These are phyloP conservation scores for Rhaphigaster nebulosa DNA, from an alignment of 2,888 invertebrate species.

Conservation along the genomic window DNA sequence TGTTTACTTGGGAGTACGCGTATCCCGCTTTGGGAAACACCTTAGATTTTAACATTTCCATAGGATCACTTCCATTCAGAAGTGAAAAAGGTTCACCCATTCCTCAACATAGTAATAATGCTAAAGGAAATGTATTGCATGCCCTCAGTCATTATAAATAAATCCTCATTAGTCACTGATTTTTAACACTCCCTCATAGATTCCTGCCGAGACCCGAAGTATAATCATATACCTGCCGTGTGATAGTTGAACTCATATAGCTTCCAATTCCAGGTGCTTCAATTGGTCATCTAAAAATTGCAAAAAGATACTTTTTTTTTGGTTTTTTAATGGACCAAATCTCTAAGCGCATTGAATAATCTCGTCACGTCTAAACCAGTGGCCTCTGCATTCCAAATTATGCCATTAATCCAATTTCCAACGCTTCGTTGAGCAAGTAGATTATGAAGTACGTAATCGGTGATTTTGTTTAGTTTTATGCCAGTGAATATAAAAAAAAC, in stretches of 20 bases:
- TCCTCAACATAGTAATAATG: too few species aligned
- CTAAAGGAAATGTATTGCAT: too few species aligned
- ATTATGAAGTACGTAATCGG: neutral
- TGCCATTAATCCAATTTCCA: neutral
- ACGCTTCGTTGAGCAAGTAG: neutral
- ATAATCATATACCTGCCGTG: too few species aligned
- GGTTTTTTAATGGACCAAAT: neutral
- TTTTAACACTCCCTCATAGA: too few species aligned
- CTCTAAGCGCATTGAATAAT: neutral
- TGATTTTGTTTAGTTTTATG: neutral
- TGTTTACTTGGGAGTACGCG: too few species aligned
- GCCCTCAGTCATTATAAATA: too few species aligned
- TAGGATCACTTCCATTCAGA: too few species aligned
- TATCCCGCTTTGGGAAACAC: too few species aligned
- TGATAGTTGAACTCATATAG: neutral
- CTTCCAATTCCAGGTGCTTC: neutral
- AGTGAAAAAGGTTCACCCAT: too few species aligned
- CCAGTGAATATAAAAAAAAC: neutral
- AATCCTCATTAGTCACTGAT: too few species aligned
- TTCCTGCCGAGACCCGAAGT: too few species aligned
- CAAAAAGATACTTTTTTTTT: neutral
- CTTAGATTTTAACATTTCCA: too few species aligned
- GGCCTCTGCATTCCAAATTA: neutral
- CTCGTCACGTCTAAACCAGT: neutral
- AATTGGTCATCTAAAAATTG: neutral